phyloP scores from a whole-genome alignment of 2,113 vertebrate genomes.

The Pelecanus crispus region DNA sequence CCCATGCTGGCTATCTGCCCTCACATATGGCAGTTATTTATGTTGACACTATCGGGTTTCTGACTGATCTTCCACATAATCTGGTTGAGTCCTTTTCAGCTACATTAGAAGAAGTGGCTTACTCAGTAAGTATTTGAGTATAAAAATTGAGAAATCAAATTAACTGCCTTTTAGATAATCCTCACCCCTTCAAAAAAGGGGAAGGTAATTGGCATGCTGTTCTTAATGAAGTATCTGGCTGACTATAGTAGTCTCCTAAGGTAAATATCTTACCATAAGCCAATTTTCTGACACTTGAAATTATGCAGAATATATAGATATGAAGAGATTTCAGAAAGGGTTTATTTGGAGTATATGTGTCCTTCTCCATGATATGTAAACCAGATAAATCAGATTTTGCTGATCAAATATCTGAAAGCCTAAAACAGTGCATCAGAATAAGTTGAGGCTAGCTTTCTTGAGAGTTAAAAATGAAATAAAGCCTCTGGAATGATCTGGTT shows the following conservation, averaged over 20 bases:
- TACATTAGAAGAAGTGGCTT: constrained; percentile 87
- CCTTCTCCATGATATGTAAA: not conserved
- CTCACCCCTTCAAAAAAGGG: not conserved
- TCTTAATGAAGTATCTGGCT: not conserved
- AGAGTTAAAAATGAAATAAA: not conserved
- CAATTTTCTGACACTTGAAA: not conserved
- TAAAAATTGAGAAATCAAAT: not conserved
- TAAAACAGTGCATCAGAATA: not conserved
- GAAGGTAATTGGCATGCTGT: not conserved
- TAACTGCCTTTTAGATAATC: not conserved
- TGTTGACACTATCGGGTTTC: constrained; percentile 93
- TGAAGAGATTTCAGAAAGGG: not conserved
- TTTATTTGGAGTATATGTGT: not conserved
- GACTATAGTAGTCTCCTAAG: not conserved
- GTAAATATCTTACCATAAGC: not conserved
- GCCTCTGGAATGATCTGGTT: not conserved
- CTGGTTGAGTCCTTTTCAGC: constrained; percentile 91
- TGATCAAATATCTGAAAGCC: not conserved
- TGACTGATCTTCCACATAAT: constrained; percentile 90
- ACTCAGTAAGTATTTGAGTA: constrained; percentile 73
- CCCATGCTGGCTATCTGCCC: constrained; percentile 84
- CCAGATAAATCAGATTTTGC: not conserved
- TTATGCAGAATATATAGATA: not conserved
- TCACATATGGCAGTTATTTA: constrained; percentile 81
- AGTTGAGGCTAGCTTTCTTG: not conserved